Evolutionary conservation across 2,797 vertebrate species (phyloP).

Genomic region (Chanos chanos): DNA sequence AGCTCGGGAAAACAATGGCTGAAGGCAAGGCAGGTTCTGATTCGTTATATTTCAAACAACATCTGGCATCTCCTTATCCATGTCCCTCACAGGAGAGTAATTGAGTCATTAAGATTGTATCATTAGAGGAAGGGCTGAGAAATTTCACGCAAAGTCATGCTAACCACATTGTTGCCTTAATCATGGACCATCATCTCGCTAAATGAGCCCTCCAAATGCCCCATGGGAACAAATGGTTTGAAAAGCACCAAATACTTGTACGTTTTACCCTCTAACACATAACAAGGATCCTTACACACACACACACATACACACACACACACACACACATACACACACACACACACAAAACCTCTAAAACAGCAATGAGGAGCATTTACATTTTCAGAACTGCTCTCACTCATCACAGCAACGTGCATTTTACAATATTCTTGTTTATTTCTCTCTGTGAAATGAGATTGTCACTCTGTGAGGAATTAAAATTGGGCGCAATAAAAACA

Average conservation of each 20-base stretch:
- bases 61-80: slow-evolving; percentile 53
- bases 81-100: slow-evolving; percentile 66
- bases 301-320: background rate
- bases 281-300: slow-evolving; percentile 4
- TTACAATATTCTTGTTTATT: no score
- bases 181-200: slow-evolving; percentile 62
- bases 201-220: slow-evolving; percentile 59
- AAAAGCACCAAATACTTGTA: slow-evolving; percentile 23
- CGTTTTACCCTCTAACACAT: slow-evolving; percentile 27
- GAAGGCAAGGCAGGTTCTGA: slow-evolving; percentile 49
- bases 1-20: slow-evolving; percentile 20
- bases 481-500: no score
- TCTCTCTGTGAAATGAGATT: no score
- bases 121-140: slow-evolving; percentile 62
- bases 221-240: slow-evolving; percentile 51
- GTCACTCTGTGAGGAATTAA: no score
- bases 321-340: background rate
- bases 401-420: no score
- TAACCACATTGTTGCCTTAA: slow-evolving; percentile 58
- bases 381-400: no score
- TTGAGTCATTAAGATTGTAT: slow-evolving; percentile 63
- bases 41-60: slow-evolving; percentile 62
- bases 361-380: slow-evolving; percentile 14
- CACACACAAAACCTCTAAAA: slow-evolving; percentile 10
- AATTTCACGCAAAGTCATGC: slow-evolving; percentile 53